Evolutionary conservation across 2,888 invertebrate species (phyloP), one percentile per base, ranked within the genome.

Genomic region (Nemoura dubitans): DNA sequence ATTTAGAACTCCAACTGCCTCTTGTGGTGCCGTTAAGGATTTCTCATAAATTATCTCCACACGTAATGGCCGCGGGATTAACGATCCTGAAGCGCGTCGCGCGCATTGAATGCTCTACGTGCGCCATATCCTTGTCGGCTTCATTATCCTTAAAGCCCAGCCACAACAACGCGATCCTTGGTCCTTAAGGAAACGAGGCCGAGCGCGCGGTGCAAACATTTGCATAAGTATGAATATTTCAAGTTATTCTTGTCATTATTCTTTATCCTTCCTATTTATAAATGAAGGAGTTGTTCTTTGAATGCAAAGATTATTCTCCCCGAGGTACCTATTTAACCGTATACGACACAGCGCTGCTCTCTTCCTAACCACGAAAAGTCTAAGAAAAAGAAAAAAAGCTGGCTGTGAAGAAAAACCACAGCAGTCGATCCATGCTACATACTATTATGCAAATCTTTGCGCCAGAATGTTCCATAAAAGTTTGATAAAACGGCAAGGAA

Each of bases 161-260:
- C 59, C 59, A 59, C 59, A 59, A 59, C 59, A 59, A 59, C 59
- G 59, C n/a, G 36, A 16, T 21, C 59, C 59, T 21, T 59, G 59
- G 59, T 21, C 36, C 36, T 36, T 36, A 36, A 36, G 59, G 59
- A 59, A 59, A 59, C 59, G 6, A 59, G 59, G 59, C 59, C 59
- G 59, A 59, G 59, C 59, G 21, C 14, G n/a, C n/a, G n/a, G n/a
- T n/a, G n/a, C 59, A 59, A 59, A 10, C n/a, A 59, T 59, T 59
- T 59, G 59, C 59, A 59, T 59, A 59, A 59, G 59, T 59, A 59
- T 59, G 59, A 59, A 59, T 59, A 59, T 59, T 59, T 59, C 21
- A 59, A 59, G 6, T 59, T 59, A 59, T 59, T 59, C 59, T 59
- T 59, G 16, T 59, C 59, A 59, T 59, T 59, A 59, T 59, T 59